Evolutionary conservation across 2,797 vertebrate genomes (phyloP), one percentile per base, ranked within the genome.

Genomic region (Nyctibius grandis): DNA sequence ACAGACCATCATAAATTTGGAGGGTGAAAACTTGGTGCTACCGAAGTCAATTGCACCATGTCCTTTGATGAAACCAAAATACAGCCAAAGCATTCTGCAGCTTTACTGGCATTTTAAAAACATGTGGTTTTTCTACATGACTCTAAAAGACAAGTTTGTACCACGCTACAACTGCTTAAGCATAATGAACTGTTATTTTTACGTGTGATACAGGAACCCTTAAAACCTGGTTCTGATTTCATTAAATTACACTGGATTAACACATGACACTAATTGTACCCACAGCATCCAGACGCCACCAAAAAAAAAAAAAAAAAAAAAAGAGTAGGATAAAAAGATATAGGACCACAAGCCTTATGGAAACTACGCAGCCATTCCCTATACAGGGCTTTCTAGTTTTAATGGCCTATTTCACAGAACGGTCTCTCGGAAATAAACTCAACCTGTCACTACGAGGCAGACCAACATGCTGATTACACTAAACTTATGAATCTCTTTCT

Each of bases 361-460:
- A 88, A 89, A 76, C 90, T 65, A 77, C 1, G 2, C 31, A 72
- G 72, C 57, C 81, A 20, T 92, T 80, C 68, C 22, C 81, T 47
- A 9, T 2, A 13, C 5, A 72, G 72, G 67, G 56, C 42, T 88
- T 91, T 76, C 89, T 22, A 61, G 64, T 57, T 88, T 95, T 93
- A 95, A 93, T 53, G 93, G 88, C 84, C 95, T 97, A 75, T 94
- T 93, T 95, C 96, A 95, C 93, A 92, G 81, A 83, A 90, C 75
- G 69, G 88, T 47, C 85, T 95, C 81, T 93, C 5, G 56, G 91
- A 93, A 93, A 95, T 85, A 94, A 96, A 89, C 91, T 93, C 85
- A 91, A 79, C 83, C 89, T 95, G 93, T 93, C 93, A 95, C 89
- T 48, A 85, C 5, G 4, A 95, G 88, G 78, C 96, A 96, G 93